These are phyloP conservation scores for Amblyraja radiata DNA, from an alignment of 2,797 vertebrate genomes.

Conservation along the genomic window DNA sequence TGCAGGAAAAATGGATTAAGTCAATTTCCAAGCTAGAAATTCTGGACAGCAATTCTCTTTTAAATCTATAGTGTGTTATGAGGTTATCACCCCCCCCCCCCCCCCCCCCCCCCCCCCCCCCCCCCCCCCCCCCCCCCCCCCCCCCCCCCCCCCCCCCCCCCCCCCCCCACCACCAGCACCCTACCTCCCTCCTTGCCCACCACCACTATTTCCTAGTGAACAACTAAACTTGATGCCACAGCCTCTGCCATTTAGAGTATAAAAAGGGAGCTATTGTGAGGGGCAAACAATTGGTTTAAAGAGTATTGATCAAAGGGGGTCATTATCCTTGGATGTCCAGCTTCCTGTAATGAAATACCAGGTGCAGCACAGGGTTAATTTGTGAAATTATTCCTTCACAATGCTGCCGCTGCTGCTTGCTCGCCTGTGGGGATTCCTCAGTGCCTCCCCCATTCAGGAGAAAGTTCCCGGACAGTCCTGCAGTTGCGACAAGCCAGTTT, in stretches of 20 bases:
- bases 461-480: neutral
- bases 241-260: neutral
- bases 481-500: neutral
- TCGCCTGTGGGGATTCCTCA: neutral
- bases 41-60: neutral
- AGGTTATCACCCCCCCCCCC: neutral
- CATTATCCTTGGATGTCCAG: neutral
- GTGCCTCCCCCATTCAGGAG: neutral
- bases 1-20: no score
- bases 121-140: no score
- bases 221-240: neutral
- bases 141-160: no score
- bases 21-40: neutral
- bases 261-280: neutral
- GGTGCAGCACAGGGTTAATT: neutral
- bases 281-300: constrained; percentile 10
- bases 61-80: neutral
- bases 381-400: constrained; percentile 8
- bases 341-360: constrained; percentile 30
- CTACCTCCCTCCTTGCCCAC: no score
- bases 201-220: no score
- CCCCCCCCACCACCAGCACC: no score
- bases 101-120: no score
- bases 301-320: neutral
- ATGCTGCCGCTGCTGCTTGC: neutral